Conservation (phyloP, 2,113 vertebrate species). For the Collichthys lucidus region DNA sequence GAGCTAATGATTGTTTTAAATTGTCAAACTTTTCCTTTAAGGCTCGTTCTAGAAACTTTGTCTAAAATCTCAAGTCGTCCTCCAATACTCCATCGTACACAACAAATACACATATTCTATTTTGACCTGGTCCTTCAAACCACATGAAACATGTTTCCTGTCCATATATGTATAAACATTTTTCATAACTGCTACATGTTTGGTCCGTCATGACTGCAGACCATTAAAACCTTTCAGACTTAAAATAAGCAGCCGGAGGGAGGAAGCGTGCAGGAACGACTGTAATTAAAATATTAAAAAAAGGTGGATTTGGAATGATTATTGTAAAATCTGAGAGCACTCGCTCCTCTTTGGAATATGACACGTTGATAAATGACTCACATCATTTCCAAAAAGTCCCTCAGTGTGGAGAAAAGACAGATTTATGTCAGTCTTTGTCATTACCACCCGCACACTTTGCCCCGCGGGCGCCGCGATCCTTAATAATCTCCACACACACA, state of each 20-base stretch:
- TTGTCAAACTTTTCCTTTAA: too few relatives aligned
- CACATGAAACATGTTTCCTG: background rate
- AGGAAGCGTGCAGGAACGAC: conserved; percentile 21
- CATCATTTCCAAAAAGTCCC: conserved; percentile 49
- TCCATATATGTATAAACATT: background rate
- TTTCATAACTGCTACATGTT: background rate
- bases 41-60: too few relatives aligned
- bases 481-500: conserved; percentile 17
- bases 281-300: conserved; percentile 49
- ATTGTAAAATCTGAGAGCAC: conserved; percentile 26
- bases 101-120: background rate
- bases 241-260: conserved; percentile 11
- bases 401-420: conserved; percentile 8
- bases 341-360: conserved; percentile 61
- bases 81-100: background rate
- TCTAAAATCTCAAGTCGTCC: background rate
- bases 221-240: background rate
- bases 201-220: background rate
- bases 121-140: conserved; percentile 14
- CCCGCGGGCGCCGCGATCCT: conserved; percentile 7
- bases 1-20: too few relatives aligned
- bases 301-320: conserved; percentile 37
- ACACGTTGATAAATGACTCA: conserved; percentile 36
- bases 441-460: background rate
- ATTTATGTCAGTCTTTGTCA: conserved; percentile 15